Evolutionary conservation across 2,797 vertebrate species (phyloP).

Genomic region (Poeciliopsis turneri): DNA sequence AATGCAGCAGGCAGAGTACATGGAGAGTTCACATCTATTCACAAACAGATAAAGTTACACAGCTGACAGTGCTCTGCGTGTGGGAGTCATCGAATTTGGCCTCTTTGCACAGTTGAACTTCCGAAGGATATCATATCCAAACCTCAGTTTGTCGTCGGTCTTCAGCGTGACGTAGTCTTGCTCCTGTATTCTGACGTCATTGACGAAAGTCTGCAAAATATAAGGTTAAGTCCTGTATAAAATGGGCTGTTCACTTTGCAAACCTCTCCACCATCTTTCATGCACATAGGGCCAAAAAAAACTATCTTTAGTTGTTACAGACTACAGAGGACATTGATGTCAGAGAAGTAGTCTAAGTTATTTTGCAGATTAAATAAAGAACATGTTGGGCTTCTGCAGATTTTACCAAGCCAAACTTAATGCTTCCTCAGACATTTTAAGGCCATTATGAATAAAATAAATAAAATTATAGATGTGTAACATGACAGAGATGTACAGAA

Average conservation of each 20-base stretch:
- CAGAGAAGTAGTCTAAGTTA: neutral
- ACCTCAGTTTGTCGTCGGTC: conserved; percentile 94
- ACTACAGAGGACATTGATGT: neutral
- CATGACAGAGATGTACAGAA: too few relatives aligned
- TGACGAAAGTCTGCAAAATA: conserved; percentile 91
- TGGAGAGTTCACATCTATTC: conserved; percentile 47
- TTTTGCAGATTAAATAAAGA: neutral
- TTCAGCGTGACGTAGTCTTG: conserved; percentile 95
- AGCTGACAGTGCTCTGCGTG: neutral
- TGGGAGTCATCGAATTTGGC: conserved; percentile 6
- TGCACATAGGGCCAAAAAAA: neutral
- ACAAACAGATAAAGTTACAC: conserved; percentile 59
- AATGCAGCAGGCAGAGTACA: conserved; percentile 59
- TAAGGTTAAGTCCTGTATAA: conserved; percentile 2
- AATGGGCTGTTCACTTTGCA: neutral
- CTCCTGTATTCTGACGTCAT: conserved; percentile 93
- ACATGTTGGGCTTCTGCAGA: neutral
- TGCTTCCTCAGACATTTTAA: too few relatives aligned
- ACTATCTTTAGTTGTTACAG: neutral
- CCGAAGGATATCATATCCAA: conserved; percentile 99
- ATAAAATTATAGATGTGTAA: too few relatives aligned
- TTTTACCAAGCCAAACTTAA: too few relatives aligned
- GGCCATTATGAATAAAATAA: too few relatives aligned
- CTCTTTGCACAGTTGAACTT: conserved; percentile 3
- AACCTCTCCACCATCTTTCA: neutral